phyloP scores from a whole-genome alignment of 2,888 invertebrate genomes.

The Thera obeliscata region DNA sequence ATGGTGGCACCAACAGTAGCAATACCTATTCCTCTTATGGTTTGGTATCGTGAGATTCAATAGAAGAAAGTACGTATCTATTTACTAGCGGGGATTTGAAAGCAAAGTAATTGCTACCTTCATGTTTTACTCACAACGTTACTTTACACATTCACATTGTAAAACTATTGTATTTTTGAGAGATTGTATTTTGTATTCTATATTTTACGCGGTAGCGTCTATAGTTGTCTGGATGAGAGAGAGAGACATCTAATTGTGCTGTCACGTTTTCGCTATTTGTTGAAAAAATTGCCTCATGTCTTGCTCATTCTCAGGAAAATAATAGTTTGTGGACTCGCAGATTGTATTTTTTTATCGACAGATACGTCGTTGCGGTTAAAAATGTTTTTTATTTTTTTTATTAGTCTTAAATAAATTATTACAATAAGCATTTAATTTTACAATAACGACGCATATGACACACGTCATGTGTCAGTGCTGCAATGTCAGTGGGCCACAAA shows the following conservation, averaged over 20 bases:
- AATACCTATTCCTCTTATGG: conserved; percentile 36
- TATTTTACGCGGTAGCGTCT: conserved; percentile 2
- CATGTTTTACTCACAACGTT: conserved; percentile 36
- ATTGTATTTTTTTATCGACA: background rate
- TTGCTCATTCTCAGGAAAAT: conserved; percentile 8
- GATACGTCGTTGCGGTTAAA: too few species aligned
- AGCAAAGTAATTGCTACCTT: conserved; percentile 63
- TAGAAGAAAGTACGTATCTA: conserved; percentile 52
- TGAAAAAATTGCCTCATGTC: conserved; percentile 26
- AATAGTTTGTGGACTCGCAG: conserved; percentile 4
- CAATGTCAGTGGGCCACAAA: too few species aligned
- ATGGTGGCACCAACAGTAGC: conserved; percentile 4
- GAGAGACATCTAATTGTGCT: conserved; percentile 21
- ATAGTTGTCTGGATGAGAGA: conserved; percentile 7
- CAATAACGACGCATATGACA: too few species aligned
- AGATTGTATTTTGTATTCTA: conserved; percentile 29
- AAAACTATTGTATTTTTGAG: conserved; percentile 21
- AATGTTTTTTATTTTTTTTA: too few species aligned
- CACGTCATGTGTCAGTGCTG: too few species aligned
- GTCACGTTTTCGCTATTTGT: conserved; percentile 39
- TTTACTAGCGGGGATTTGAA: conserved; percentile 52
- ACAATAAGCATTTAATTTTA: too few species aligned
- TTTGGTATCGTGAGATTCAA: conserved; percentile 47
- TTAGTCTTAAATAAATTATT: too few species aligned
- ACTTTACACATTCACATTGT: conserved; percentile 34